Evolutionary conservation across 2,888 invertebrate genomes (phyloP), one percentile per base, ranked within the genome.

Genomic region (Epsilonema sp.): DNA sequence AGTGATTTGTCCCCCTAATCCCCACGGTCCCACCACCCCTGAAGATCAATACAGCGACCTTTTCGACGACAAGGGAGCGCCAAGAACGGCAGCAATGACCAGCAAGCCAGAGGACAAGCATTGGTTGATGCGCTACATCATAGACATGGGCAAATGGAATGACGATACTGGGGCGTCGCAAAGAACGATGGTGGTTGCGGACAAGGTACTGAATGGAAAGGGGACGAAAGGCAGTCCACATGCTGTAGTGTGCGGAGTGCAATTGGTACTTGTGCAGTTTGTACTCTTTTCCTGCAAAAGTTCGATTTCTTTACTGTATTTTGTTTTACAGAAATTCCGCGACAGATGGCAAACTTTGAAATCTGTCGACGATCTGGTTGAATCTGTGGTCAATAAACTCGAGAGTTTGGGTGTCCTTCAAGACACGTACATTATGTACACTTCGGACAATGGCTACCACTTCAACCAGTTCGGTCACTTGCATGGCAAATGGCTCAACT

Each of bases 361-460:
- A 22, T 77, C 87, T 0, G 85, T 89, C 0, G 87, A 89, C 64
- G 85, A 87, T 56, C 71, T 86, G 72, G 77, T 86, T 0, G 73
- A 73, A 0, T 70, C 70, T 44, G 66, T 87, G 0, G 63, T 81
- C 1, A 57, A 67, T 0, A 65, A 74, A 1, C 62, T 87, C 23
- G n/a, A n/a, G n/a, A n/a, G n/a, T n/a, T n/a, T n/a, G 1, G 64
- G 70, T 1, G 50, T 78, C 1, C 59, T 83, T 3, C 70, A 80
- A 1, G 74, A 82, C 54, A 87, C 87, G 0, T 85, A 79, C 57
- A 62, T 87, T 0, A 75, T 87, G 44, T 83, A 77, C 58, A 80
- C 84, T 0, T 86, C 86, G 0, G 87, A 89, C 62, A 84, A 87
- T 67, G 87, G 87, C 22, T 89, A 78, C 66, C 87, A 89, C 68